These are phyloP conservation scores for Ochropleura plecta DNA, from an alignment of 2,888 invertebrate species.

Conservation along the genomic window DNA sequence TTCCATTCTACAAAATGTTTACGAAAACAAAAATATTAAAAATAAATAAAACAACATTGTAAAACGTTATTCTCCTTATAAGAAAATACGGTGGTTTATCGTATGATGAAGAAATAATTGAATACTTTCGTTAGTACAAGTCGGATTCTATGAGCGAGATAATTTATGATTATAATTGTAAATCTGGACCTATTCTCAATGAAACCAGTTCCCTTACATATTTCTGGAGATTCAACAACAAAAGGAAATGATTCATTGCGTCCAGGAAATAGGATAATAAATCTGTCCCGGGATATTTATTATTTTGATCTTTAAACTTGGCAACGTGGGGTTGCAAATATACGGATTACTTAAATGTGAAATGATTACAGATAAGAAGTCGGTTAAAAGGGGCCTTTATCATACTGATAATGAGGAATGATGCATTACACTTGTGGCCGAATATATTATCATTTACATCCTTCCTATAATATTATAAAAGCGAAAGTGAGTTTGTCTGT, in stretches of 20 bases:
- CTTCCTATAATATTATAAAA: no score
- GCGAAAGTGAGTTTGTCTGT: no score
- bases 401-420: conserved; percentile 1
- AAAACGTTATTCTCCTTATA: not conserved
- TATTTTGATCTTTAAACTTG: conserved; percentile 32
- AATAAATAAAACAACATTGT: not conserved
- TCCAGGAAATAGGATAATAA: conserved; percentile 37
- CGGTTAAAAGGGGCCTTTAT: not conserved
- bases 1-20: not conserved
- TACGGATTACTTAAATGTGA: conserved; percentile 14
- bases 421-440: not conserved
- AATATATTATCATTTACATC: no score
- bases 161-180: conserved; percentile 1
- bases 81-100: not conserved
- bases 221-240: conserved; percentile 30
- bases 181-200: conserved; percentile 3
- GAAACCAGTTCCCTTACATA: not conserved
- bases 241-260: conserved; percentile 39
- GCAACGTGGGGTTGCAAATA: not conserved
- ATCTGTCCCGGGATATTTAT: conserved; percentile 34
- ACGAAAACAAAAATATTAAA: no score
- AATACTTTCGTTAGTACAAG: no score
- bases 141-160: not conserved
- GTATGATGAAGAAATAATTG: not conserved
- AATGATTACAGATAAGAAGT: not conserved